Evolutionary conservation across 2,888 invertebrate genomes (phyloP), one percentile per base, ranked within the genome.

Genomic region (Halictus ligatus): DNA sequence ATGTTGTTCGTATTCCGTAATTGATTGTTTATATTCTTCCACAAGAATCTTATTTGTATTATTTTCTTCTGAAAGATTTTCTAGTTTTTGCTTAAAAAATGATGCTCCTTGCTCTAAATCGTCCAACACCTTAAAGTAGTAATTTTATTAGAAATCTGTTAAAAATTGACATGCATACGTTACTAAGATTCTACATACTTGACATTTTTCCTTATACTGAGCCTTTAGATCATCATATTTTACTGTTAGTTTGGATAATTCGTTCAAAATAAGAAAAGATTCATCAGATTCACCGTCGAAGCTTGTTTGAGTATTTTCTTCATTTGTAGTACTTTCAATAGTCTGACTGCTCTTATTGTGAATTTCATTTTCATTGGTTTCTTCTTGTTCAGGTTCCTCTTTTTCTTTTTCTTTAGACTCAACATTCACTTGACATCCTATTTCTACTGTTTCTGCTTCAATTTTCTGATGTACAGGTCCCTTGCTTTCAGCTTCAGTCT

Each of bases 321-420:
- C 86, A 48, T 35, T 80, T 15, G 25, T 83, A n/a, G n/a, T 18
- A 60, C 78, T 80, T 46, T 72, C 50, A 75, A 54, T 40, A 13
- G 91, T 92, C 73, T 93, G 92, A 76, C 82, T 88, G 40, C 86
- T 87, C 50, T 80, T 89, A 43, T 89, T 67, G 21, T 78, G 60
- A 40, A 25, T 4, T 15, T 84, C 67, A 12, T 29, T 71, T 40
- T 85, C 50, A 25, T 29, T 13, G 29, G 12, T 58, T 58, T 58
- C 12, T 58, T n/a, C 4, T 58, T 12, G n/a, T 58, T 58, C 58
- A n/a, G 58, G 4, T 58, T 15, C 40, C 12, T 82, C 25, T n/a
- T 8, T 48, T 40, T 50, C 43, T 18, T 67, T 78, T 29, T 76
- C 79, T n/a, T 81, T 73, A 35, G 7, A 10, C 75, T 69, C 35